phyloP scores from a whole-genome alignment of 2,888 invertebrate species.

The Lasius platythorax region DNA sequence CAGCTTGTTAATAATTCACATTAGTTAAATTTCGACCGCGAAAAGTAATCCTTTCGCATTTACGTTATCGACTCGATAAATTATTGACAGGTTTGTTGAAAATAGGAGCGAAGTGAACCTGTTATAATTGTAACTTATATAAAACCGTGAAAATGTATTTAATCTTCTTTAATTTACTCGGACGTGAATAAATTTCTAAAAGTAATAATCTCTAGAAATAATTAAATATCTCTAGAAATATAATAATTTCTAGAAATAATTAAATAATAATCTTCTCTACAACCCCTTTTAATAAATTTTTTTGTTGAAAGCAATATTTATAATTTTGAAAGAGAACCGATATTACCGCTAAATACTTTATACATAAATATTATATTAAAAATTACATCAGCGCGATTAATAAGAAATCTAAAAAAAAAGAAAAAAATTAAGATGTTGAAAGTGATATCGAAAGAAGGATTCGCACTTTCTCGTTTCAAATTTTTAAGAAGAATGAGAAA shows the following conservation, averaged over 20 bases:
- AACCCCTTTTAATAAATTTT: not conserved
- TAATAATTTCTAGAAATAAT: no score
- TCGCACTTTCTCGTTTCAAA: not conserved
- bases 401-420: no score
- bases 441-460: not conserved
- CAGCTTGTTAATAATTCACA: conserved; percentile 40
- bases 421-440: not conserved
- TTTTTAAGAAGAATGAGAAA: not conserved
- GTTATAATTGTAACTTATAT: not conserved
- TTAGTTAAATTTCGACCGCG: conserved; percentile 49
- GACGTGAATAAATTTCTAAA: not conserved
- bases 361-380: not conserved
- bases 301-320: not conserved
- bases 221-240: no score
- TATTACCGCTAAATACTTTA: not conserved
- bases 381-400: not conserved
- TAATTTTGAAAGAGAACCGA: not conserved
- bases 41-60: conserved; percentile 43
- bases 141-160: conserved; percentile 5
- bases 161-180: conserved; percentile 32
- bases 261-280: not conserved
- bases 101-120: not conserved
- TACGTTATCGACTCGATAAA: conserved; percentile 41
- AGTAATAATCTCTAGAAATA: no score
- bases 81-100: conserved; percentile 39